phyloP scores from a whole-genome alignment of 2,797 vertebrate species.

The Oreortyx pictus region DNA sequence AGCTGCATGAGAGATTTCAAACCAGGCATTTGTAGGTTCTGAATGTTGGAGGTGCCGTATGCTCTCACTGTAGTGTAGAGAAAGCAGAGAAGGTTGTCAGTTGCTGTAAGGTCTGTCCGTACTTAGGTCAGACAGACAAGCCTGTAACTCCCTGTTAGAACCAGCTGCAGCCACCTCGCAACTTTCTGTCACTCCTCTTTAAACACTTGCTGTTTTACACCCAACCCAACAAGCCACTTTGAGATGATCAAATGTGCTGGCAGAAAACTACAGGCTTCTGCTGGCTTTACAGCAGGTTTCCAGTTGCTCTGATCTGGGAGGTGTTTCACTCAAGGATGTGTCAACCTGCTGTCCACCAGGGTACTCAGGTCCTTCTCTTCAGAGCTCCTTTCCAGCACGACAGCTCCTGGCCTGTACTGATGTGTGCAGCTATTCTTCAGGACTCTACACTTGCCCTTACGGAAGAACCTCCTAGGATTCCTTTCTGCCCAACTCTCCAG shows the following conservation, averaged over 20 bases:
- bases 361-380: too few species aligned
- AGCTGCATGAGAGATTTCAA: neutral
- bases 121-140: too few species aligned
- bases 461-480: too few species aligned
- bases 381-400: too few species aligned
- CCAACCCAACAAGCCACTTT: neutral
- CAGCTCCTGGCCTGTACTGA: too few species aligned
- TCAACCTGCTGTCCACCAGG: too few species aligned
- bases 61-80: neutral
- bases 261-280: neutral
- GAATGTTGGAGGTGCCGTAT: neutral
- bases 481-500: too few species aligned
- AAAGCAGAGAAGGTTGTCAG: neutral
- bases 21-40: neutral
- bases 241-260: neutral
- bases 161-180: neutral
- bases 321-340: neutral
- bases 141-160: neutral
- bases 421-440: too few species aligned
- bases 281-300: neutral
- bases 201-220: neutral
- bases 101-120: neutral
- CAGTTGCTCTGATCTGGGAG: neutral
- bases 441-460: too few species aligned
- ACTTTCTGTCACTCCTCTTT: neutral